Conservation (phyloP, 2,113 vertebrate genomes). For the Gambusia affinis region DNA sequence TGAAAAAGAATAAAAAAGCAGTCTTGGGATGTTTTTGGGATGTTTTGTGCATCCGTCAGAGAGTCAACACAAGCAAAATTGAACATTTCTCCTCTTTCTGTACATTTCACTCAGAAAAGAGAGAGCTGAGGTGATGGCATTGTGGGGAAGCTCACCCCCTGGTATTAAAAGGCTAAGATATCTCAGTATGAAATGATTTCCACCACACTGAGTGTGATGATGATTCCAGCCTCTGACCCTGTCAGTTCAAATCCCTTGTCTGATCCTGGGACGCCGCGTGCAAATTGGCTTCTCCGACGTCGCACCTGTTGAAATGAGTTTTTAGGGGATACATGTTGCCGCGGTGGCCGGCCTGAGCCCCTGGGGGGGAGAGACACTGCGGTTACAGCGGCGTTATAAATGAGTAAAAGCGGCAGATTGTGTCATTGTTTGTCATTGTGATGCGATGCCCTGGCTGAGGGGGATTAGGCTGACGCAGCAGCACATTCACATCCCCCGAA, state of each 20-base stretch:
- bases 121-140: conserved; percentile 26
- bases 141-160: conserved; percentile 45
- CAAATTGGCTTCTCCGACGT: conserved; percentile 19
- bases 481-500: conserved; percentile 44
- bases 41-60: neutral
- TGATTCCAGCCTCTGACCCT: conserved; percentile 55
- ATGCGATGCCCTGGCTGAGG: conserved; percentile 46
- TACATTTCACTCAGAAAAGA: conserved; percentile 5
- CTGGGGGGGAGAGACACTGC: neutral
- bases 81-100: neutral
- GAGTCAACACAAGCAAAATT: neutral
- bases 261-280: conserved; percentile 18
- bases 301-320: conserved; percentile 12
- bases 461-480: conserved; percentile 78
- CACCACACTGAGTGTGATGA: conserved; percentile 30
- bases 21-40: neutral
- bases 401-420: conserved; percentile 58
- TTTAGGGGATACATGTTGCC: conserved; percentile 22
- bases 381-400: conserved; percentile 21
- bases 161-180: conserved; percentile 49
- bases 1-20: too few species aligned
- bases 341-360: conserved; percentile 13
- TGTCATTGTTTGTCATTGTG: conserved; percentile 63
- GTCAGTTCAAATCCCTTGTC: conserved; percentile 42
- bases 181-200: conserved; percentile 54